Evolutionary conservation across 2,797 vertebrate genomes (phyloP).

Genomic region (Esox masquinongy): DNA sequence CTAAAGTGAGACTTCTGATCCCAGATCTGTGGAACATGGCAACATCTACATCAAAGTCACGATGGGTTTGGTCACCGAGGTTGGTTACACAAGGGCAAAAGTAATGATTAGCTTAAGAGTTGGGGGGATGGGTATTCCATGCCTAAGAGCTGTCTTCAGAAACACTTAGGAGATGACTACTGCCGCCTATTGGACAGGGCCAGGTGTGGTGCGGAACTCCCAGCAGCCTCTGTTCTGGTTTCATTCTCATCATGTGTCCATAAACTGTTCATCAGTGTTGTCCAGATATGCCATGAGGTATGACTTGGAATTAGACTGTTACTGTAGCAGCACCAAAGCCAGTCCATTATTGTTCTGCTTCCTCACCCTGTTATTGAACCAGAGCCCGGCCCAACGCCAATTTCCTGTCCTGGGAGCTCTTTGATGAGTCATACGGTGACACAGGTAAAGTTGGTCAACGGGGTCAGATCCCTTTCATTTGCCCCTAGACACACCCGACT

Average conservation of each 20-base stretch:
- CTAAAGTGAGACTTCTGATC: background rate
- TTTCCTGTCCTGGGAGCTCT: background rate
- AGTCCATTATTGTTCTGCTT: background rate
- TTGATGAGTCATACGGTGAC: background rate
- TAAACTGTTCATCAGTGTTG: background rate
- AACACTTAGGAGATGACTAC: background rate
- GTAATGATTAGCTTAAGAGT: background rate
- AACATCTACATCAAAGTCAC: background rate
- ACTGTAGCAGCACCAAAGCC: background rate
- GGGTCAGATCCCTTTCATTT: slow-evolving; percentile 5
- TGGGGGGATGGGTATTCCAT: background rate
- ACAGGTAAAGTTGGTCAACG: background rate
- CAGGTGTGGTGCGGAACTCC: background rate
- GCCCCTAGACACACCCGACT: background rate
- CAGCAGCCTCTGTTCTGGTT: background rate
- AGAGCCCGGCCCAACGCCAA: background rate
- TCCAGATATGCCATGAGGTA: background rate
- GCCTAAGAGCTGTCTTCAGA: background rate
- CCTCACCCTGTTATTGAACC: background rate
- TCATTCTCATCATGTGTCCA: background rate
- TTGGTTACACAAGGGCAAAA: background rate
- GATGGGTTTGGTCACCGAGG: background rate
- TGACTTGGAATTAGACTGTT: background rate
- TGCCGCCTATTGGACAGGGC: background rate
- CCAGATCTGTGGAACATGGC: background rate